Percentiles rank a stretch among this genome's conserved stretches.
Evolutionary conservation across 2,888 invertebrate species (phyloP).

Genomic region (Priocnemis perturbator): DNA sequence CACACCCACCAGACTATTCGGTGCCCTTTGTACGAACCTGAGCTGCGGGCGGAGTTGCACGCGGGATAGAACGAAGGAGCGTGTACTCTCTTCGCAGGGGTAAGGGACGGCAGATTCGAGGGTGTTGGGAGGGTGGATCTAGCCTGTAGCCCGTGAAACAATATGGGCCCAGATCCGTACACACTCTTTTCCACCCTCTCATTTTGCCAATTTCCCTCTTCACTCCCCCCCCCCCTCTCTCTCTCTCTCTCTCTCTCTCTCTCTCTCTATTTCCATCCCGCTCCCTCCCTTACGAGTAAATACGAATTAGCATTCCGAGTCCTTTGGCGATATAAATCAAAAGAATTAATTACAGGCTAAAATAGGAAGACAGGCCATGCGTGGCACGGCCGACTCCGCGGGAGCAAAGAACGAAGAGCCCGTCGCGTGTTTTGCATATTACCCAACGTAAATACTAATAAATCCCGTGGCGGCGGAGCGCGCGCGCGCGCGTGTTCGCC

Average conservation of each 20-base stretch:
- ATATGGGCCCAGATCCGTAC: conserved; percentile 50
- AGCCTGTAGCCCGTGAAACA: conserved; percentile 53
- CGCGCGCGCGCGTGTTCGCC: background rate
- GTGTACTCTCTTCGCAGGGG: background rate
- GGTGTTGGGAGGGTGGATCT: conserved; percentile 7
- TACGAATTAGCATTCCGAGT: conserved; percentile 69
- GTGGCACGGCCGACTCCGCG: conserved; percentile 28
- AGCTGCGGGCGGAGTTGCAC: conserved; percentile 31
- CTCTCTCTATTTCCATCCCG: conserved; percentile 35
- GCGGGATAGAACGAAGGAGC: background rate
- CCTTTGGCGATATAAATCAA: conserved; percentile 68
- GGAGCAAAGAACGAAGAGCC: conserved; percentile 45
- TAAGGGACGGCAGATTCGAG: background rate
- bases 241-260: too few relatives aligned
- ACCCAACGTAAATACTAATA: conserved; percentile 67
- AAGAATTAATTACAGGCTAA: conserved; percentile 66
- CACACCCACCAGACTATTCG: conserved; percentile 54
- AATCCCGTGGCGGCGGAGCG: conserved; percentile 53
- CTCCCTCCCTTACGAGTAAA: conserved; percentile 68
- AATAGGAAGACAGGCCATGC: conserved; percentile 28
- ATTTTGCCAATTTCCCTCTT: too few relatives aligned
- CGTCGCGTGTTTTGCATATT: conserved; percentile 64
- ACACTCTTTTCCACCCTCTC: too few relatives aligned
- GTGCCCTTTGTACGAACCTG: conserved; percentile 54
- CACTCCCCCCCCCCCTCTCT: too few relatives aligned